Conservation (phyloP, 2,113 vertebrate genomes). For the Channa argus region DNA sequence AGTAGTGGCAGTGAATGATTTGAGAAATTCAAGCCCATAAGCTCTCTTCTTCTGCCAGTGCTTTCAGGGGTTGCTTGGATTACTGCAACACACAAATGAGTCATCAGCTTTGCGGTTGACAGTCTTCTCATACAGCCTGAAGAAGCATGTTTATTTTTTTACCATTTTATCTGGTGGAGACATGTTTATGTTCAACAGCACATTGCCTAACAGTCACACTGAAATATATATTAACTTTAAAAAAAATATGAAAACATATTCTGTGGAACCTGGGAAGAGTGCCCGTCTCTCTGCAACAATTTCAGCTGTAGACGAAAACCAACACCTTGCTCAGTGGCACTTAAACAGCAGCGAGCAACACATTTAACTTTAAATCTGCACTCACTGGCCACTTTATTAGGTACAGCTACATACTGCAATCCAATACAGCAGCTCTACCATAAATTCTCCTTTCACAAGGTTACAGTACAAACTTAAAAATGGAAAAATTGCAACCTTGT, state of each 20-base stretch:
- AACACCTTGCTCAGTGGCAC: not conserved
- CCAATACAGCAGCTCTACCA: too few relatives aligned
- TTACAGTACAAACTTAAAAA: too few relatives aligned
- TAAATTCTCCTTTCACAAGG: too few relatives aligned
- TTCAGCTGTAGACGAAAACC: not conserved
- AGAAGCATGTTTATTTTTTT: constrained; percentile 16
- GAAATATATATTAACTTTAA: constrained; percentile 3
- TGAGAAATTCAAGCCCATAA: constrained; percentile 47
- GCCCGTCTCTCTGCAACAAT: not conserved
- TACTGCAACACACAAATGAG: constrained; percentile 53
- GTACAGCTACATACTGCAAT: too few relatives aligned
- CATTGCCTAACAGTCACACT: not conserved
- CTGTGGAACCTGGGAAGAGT: not conserved
- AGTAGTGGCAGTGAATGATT: constrained; percentile 36
- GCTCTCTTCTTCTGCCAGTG: constrained; percentile 30
- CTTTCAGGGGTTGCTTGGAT: constrained; percentile 23
- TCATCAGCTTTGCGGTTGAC: constrained; percentile 43
- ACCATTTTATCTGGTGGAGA: not conserved
- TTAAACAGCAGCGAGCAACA: not conserved
- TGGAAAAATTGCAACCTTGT: too few relatives aligned
- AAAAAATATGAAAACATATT: too few relatives aligned
- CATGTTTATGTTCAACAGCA: constrained; percentile 29
- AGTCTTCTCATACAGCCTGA: constrained; percentile 47
- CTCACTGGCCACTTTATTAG: too few relatives aligned
- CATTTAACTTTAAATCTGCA: too few relatives aligned